These are phyloP conservation scores for Atlantisia rogersi DNA, from an alignment of 2,113 vertebrate species.

Conservation along the genomic window DNA sequence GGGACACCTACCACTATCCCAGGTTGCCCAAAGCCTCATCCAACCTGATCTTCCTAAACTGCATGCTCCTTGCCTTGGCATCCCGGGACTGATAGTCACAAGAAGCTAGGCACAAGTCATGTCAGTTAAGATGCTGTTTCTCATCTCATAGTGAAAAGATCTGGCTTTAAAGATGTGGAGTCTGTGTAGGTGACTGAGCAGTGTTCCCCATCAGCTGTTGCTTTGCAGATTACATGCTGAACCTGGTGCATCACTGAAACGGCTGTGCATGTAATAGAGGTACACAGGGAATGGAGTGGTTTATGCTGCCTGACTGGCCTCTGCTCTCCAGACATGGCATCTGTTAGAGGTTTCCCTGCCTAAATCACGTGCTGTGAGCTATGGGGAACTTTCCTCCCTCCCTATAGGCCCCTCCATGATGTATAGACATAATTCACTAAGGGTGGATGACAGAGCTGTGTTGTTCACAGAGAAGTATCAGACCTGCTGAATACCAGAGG, in stretches of 20 bases:
- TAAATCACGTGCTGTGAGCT: not conserved
- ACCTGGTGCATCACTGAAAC: not conserved
- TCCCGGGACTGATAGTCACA: not conserved
- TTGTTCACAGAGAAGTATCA: not conserved
- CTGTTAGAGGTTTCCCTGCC: not conserved
- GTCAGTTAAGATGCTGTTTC: not conserved
- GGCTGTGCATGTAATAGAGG: not conserved
- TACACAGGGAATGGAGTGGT: not conserved
- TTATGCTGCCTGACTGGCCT: not conserved
- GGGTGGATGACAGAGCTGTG: not conserved
- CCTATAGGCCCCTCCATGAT: not conserved
- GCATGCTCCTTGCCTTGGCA: not conserved
- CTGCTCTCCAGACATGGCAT: not conserved
- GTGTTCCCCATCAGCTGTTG: not conserved
- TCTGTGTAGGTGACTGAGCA: not conserved
- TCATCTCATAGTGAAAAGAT: not conserved
- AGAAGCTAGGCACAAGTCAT: not conserved
- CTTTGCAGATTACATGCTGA: not conserved
- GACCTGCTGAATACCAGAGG: not conserved
- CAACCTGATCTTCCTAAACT: not conserved
- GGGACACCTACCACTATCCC: too few relatives aligned
- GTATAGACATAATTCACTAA: not conserved
- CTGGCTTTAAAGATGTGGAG: not conserved
- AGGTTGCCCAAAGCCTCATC: too few relatives aligned
- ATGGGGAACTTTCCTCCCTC: not conserved